Base-by-base conservation (phyloP, 2,797 vertebrate species). In the Spinus pinus region DNA sequence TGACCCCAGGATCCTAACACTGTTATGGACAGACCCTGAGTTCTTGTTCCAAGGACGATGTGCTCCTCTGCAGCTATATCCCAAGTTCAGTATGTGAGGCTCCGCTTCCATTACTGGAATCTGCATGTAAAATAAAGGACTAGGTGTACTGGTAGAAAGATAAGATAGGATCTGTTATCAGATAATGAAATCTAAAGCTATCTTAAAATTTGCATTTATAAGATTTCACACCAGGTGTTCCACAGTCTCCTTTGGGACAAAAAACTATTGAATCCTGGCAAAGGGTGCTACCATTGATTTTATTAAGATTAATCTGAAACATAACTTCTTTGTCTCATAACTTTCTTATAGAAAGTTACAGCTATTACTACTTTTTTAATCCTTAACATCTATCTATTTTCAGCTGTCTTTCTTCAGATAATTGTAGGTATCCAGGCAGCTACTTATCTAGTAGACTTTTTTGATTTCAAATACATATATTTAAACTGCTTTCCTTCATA, bases 151-250 rank as follows among this genome's bases (percentile, higher is more conserved):
- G 28, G 27, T 39, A 54, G 62, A 70, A 90, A 78, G 60, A 85
- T 58, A 54, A 93, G 60, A 91, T 73, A 42, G 60, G 17, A 74
- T 90, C 65, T 81, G 6, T 70, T 94, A 94, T 90, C 72, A 95
- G 75, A 83, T 81, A 94, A 93, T 93, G 58, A 91, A 83, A 91
- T 91, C 56, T 81, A 75, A 79, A 95, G 5, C 58, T 79, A 12
- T 49, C 39, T 71, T 65, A 61, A 90, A 50, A 86, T 94, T 75
- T 86, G 28, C 54, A 46, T 91, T 95, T 81, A 9, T 54, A 75
- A 83, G 54, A 88, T 88, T 91, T 90, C 51, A 86, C 16, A 61
- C 33, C 56, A 86, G 39, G 27, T 70, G 11, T 89, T 93, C 41
- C 27, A 16, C 12, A 41, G 20, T 73, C 20, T 86, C 31, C 44